Conservation (phyloP, 2,113 vertebrate genomes). For the Cyanoderma ruficeps region DNA sequence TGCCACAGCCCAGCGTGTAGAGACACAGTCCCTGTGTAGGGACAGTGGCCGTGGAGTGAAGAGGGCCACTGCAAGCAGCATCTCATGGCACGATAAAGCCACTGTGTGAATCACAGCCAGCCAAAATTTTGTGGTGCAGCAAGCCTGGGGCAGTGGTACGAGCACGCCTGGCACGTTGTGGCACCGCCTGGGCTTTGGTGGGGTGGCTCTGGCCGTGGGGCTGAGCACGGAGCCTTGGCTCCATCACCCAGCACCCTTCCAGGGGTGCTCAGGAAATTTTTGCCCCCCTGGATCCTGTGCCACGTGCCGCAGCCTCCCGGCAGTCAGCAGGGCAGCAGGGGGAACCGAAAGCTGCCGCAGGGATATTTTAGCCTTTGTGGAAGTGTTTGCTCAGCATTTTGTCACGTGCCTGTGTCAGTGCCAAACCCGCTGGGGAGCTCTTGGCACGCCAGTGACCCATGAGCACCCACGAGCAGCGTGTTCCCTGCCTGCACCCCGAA, state of each 20-base stretch:
- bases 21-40: background rate
- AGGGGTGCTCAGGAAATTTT: background rate
- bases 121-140: background rate
- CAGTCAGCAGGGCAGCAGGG: background rate
- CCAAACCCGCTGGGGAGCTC: background rate
- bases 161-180: rapidly evolving
- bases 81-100: background rate
- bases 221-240: rapidly evolving
- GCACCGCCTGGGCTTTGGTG: background rate
- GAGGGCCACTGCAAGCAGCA: rapidly evolving
- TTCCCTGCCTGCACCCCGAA: background rate
- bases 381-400: constrained; percentile 47
- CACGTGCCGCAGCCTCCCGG: background rate
- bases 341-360: constrained; percentile 25
- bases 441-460: background rate
- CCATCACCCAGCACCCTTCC: rapidly evolving
- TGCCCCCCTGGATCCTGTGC: rapidly evolving
- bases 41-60: rapidly evolving
- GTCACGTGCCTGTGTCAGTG: background rate
- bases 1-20: background rate
- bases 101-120: rapidly evolving
- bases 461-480: rapidly evolving
- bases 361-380: background rate
- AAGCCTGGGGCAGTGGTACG: rapidly evolving
- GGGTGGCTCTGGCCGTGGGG: rapidly evolving